Evolutionary conservation across 2,888 invertebrate species (phyloP), one percentile per base, ranked within the genome.

Genomic region (Mimas tiliae): DNA sequence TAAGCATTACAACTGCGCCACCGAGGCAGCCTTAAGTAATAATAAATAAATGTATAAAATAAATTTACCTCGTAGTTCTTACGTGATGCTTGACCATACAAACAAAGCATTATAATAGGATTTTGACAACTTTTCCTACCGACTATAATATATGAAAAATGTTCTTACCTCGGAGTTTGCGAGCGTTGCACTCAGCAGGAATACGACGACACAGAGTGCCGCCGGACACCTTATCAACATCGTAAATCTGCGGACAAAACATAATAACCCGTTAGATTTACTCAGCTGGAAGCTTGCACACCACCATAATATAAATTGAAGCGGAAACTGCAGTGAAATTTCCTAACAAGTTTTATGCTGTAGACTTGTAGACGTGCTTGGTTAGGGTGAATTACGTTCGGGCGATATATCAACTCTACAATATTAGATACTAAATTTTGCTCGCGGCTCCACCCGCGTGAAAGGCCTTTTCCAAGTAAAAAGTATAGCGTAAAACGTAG

Each of bases 151-250:
- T 45, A 45, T 45, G 11, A 2, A 45, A 45, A 45, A 45, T n/a
- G 45, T 45, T 65, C 94, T 94, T 94, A 96, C 96, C 95, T 96
- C 95, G 80, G 95, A 93, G 78, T 90, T 90, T 76, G 93, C 91
- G 85, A 94, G 91, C 82, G 94, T 94, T 69, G 94, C 93, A 83
- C 94, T 94, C 84, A 96, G 86, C 74, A 95, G 88, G 86, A 95
- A 89, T 83, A 94, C 93, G 95, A 95, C 96, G 95, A 95, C 95
- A 95, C 94, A 88, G 64, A 95, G 87, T 95, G 95, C 89, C 96
- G 95, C 95, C 95, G 94, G 89, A 94, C 95, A 94, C 94, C 96
- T 95, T 94, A 96, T 95, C 95, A 96, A 94, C 96, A 96, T 96
- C 91, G 92, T 95, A 84, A 87, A 87, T 94, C 96, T 96, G 95